Evolutionary conservation across 2,113 vertebrate species (phyloP), one percentile per base, ranked within the genome.

Genomic region (Erinaceus europaeus): DNA sequence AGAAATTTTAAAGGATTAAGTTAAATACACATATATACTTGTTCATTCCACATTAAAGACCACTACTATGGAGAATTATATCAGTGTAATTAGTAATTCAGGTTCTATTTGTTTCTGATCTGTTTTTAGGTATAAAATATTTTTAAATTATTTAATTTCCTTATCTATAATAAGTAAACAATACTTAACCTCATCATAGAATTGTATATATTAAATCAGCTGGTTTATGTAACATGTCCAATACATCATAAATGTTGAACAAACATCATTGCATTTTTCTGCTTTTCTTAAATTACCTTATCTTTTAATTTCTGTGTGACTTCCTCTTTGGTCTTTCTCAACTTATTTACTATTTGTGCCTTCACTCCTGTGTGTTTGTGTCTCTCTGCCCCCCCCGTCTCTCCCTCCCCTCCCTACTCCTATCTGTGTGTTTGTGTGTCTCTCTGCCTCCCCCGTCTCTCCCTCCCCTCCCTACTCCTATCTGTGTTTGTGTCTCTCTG

Each of bases 91-190:
- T 81, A 86, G 89, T 71, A 84, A 25, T 12, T 55, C 17, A 79
- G 2, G 6, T 67, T 88, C 78, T 84, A 14, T 84, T 77, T 87
- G 23, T 74, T 53, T 68, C 21, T 84, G 21, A 77, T 65, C 20
- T 86, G 9, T 74, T 67, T 92, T 74, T 67, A 84, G 29, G 15
- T 71, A 3, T 65, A 3, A 61, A 68, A 67, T 17, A 34, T 88
- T 86, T 90, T 50, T 17, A 65, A 40, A 59, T 69, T 55, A 4
- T 18, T 62, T 64, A 40, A 9, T 81, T 94, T 88, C 6, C 9
- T 76, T 50, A 67, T 62, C 29, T 88, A 32, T 87, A 84, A 91
- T 78, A 84, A 90, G 34, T 81, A 76, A 44, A 29, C 32, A 64
- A 81, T 53, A 23, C 36, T n/a, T 86, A 61, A 73, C 42, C 69